A percentile compares a stretch with the other conserved stretches of the same genome.
Conservation (phyloP, 2,888 invertebrate genomes). For the Macroteleia sp. region DNA sequence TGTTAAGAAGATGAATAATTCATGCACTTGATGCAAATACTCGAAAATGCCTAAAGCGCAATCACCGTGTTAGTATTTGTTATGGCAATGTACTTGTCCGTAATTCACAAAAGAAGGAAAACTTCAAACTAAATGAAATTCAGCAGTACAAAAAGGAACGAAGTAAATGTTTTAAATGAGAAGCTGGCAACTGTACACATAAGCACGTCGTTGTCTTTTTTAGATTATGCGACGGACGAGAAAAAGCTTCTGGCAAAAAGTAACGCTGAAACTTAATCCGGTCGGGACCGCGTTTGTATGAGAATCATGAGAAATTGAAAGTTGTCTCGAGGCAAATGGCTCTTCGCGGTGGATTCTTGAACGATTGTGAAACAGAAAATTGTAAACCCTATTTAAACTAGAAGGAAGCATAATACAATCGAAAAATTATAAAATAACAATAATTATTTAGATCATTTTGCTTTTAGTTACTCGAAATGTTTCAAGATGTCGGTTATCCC, state of each 20-base stretch:
- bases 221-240: slow-evolving; percentile 35
- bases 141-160: slow-evolving; percentile 31
- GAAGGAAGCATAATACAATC: no score
- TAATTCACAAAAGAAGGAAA: slow-evolving; percentile 43
- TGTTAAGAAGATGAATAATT: slow-evolving; percentile 45
- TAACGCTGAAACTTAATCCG: slow-evolving; percentile 23
- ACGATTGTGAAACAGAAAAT: no score
- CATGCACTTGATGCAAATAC: slow-evolving; percentile 33
- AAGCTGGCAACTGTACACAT: slow-evolving; percentile 36
- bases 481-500: no score
- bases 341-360: no score
- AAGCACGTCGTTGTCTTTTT: slow-evolving; percentile 43
- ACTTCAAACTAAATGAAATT: slow-evolving; percentile 44
- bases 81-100: slow-evolving; percentile 40
- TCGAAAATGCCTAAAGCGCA: slow-evolving; percentile 39
- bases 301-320: no score
- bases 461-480: no score
- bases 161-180: slow-evolving; percentile 46
- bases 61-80: slow-evolving; percentile 40
- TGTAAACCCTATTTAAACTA: no score
- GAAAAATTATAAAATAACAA: no score
- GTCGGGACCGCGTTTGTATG: no score
- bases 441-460: no score
- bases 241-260: slow-evolving; percentile 38
- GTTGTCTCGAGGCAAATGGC: no score